Evolutionary conservation across 2,888 invertebrate species (phyloP).

Genomic region (Rotaria magnacalcarata): DNA sequence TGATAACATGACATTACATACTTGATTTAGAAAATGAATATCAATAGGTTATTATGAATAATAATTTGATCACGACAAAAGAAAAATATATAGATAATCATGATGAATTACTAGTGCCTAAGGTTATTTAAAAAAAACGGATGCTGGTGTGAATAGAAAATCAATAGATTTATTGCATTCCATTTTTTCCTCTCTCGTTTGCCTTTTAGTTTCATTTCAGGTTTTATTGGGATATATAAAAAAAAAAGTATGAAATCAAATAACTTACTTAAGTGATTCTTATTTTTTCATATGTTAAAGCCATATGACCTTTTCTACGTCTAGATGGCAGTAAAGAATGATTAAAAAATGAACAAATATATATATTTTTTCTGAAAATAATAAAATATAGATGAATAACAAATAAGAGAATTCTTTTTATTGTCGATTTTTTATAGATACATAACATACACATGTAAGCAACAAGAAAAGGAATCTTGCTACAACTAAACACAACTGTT

Average conservation of each 20-base stretch:
- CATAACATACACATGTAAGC: neutral
- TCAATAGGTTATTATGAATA: neutral
- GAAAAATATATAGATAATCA: too few relatives aligned
- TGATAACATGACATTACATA: neutral
- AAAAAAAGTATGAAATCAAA: neutral
- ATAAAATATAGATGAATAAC: neutral
- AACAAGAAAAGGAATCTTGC: neutral
- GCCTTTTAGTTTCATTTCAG: neutral
- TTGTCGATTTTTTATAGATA: neutral
- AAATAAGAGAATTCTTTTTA: neutral
- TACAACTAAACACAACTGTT: neutral
- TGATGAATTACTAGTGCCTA: too few relatives aligned
- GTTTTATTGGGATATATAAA: neutral
- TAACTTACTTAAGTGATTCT: neutral
- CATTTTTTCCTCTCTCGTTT: too few relatives aligned
- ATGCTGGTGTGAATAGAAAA: too few relatives aligned
- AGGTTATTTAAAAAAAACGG: too few relatives aligned
- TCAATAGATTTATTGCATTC: too few relatives aligned
- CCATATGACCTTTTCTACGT: neutral
- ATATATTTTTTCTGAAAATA: neutral
- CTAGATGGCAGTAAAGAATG: neutral
- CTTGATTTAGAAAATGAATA: neutral
- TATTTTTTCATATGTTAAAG: neutral
- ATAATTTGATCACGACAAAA: neutral
- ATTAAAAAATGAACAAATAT: neutral